Conservation (phyloP, 92 coral and sea anemone genomes). For the Bergia sp. region DNA sequence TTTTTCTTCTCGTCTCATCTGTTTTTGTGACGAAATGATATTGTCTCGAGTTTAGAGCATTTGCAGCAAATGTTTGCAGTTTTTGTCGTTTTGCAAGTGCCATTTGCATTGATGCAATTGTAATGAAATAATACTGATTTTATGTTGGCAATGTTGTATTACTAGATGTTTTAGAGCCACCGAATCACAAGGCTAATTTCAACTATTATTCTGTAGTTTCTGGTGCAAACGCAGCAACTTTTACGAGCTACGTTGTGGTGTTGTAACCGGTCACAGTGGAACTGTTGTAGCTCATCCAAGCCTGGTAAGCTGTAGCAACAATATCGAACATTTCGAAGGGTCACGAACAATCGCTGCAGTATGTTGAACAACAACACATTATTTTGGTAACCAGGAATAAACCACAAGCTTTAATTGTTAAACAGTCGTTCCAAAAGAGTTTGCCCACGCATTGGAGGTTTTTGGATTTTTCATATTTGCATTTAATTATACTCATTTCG, state of each 20-base stretch:
- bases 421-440: slow-evolving; percentile 29
- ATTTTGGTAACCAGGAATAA: slow-evolving; percentile 20
- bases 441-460: slow-evolving; percentile 26
- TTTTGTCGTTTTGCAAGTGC: slow-evolving; percentile 26
- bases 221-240: slow-evolving; percentile 7
- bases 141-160: slow-evolving; percentile 9
- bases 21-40: slow-evolving; percentile 16
- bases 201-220: slow-evolving; percentile 19
- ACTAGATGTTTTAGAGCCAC: slow-evolving; percentile 15
- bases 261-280: neutral
- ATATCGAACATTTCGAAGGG: slow-evolving; percentile 16
- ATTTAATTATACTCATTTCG: slow-evolving; percentile 9
- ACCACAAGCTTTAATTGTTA: slow-evolving; percentile 30
- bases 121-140: slow-evolving; percentile 13
- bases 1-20: slow-evolving; percentile 15
- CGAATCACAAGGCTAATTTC: slow-evolving; percentile 9
- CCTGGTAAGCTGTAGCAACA: slow-evolving; percentile 1
- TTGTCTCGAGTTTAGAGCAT: slow-evolving; percentile 28
- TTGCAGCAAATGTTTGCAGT: slow-evolving; percentile 12
- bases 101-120: slow-evolving; percentile 21
- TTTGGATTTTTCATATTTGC: neutral
- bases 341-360: slow-evolving; percentile 13
- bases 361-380: slow-evolving; percentile 30
- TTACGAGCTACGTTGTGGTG: slow-evolving; percentile 3
- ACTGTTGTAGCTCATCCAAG: slow-evolving; percentile 2